A percentile compares a stretch with the other conserved stretches of the same genome.
phyloP scores from a whole-genome alignment of 2,888 invertebrate species.

The Hirtodrosophila histrioides region DNA sequence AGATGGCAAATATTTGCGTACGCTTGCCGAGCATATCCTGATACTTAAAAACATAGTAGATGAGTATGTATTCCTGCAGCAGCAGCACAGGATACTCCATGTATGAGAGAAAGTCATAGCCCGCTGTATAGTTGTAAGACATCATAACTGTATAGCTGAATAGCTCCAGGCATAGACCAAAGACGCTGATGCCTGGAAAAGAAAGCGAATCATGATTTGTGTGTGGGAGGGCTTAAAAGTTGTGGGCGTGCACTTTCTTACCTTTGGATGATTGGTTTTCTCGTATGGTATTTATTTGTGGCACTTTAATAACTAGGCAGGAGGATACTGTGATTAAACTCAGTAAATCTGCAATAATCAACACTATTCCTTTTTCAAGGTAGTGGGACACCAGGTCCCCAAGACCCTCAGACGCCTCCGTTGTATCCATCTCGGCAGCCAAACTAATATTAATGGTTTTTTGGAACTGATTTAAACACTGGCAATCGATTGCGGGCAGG shows the following conservation, averaged over 20 bases:
- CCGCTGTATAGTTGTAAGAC: constrained; percentile 91
- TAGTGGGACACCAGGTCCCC: constrained; percentile 67
- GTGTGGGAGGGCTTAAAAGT: constrained; percentile 7
- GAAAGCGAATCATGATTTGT: neutral
- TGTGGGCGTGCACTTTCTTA: constrained; percentile 79
- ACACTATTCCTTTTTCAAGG: constrained; percentile 78
- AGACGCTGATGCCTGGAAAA: constrained; percentile 80
- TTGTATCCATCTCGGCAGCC: constrained; percentile 34
- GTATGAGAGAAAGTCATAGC: constrained; percentile 90
- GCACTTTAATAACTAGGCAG: constrained; percentile 92
- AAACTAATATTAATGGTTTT: constrained; percentile 42
- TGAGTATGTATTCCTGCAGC: constrained; percentile 89
- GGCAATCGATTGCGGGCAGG: constrained; percentile 37
- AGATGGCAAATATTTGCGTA: constrained; percentile 77
- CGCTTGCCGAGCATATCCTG: constrained; percentile 86
- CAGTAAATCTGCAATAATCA: constrained; percentile 86
- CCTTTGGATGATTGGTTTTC: constrained; percentile 89
- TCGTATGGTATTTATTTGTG: constrained; percentile 90
- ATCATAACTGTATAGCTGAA: constrained; percentile 92
- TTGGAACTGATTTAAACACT: constrained; percentile 37
- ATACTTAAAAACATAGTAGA: constrained; percentile 89
- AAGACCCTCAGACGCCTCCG: constrained; percentile 30
- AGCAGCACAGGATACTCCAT: constrained; percentile 93
- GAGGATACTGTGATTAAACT: constrained; percentile 91
- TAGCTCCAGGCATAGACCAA: constrained; percentile 83